phyloP scores from a whole-genome alignment of 2,113 vertebrate species.

The Nibea albiflora region DNA sequence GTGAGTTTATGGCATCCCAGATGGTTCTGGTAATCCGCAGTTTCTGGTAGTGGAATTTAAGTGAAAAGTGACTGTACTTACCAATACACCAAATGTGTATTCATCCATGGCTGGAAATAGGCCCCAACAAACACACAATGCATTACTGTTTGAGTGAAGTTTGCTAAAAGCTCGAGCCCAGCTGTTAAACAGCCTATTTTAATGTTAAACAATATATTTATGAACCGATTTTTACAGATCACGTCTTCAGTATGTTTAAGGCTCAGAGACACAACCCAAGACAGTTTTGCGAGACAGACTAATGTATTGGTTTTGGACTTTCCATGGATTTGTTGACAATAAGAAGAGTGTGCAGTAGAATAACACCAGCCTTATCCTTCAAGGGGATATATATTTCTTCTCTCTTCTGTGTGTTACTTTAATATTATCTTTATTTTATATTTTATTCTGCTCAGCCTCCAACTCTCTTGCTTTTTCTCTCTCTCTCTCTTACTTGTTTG shows the following conservation, averaged over 20 bases:
- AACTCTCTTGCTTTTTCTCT: neutral
- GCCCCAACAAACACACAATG: neutral
- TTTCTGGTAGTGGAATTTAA: no score
- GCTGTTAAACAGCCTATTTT: conserved; percentile 18
- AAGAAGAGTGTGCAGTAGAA: neutral
- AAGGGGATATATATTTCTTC: neutral
- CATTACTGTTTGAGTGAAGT: conserved; percentile 17
- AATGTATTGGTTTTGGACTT: neutral
- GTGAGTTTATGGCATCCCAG: no score
- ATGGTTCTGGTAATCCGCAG: no score
- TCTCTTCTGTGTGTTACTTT: neutral
- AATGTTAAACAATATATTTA: conserved; percentile 28
- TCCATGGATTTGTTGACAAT: neutral
- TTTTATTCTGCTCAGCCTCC: neutral
- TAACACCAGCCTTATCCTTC: neutral
- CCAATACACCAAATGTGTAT: neutral
- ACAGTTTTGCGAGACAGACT: neutral
- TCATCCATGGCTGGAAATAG: neutral
- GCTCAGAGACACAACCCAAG: no score
- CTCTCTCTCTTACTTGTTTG: neutral
- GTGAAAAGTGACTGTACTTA: neutral
- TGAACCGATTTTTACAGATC: conserved; percentile 18
- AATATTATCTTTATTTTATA: neutral
- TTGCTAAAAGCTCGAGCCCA: conserved; percentile 21
- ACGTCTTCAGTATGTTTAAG: neutral